Evolutionary conservation across 2,113 vertebrate species (phyloP).

Genomic region (Budorcas taxicolor): DNA sequence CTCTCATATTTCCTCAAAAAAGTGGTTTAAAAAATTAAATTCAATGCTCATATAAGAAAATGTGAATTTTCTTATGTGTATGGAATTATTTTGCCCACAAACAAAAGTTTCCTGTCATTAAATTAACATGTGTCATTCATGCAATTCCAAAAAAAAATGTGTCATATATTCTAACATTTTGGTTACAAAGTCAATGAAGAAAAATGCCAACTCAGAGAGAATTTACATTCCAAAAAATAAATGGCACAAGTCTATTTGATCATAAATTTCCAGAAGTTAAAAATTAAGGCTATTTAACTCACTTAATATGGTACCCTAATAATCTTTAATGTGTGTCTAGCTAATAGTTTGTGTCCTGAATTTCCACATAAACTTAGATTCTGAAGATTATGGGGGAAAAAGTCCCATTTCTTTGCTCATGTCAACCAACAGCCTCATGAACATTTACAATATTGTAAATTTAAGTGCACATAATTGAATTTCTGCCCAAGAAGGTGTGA

Average conservation of each 20-base stretch:
- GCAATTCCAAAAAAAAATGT: background rate
- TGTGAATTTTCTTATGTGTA: background rate
- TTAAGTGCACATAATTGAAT: slow-evolving; percentile 40
- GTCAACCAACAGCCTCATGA: background rate
- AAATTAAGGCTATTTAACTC: slow-evolving; percentile 11
- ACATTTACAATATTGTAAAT: slow-evolving; percentile 18
- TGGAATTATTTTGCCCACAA: slow-evolving; percentile 1
- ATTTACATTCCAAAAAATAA: background rate
- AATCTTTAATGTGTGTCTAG: background rate
- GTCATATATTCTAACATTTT: background rate
- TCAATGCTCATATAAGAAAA: background rate
- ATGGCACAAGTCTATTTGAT: background rate
- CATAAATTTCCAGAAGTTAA: background rate
- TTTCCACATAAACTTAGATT: slow-evolving; percentile 4
- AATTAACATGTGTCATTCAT: slow-evolving; percentile 23
- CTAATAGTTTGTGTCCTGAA: background rate
- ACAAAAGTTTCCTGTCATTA: background rate
- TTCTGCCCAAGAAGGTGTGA: slow-evolving; percentile 5
- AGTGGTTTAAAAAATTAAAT: background rate
- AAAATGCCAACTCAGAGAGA: background rate
- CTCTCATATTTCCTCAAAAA: background rate
- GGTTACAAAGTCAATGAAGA: background rate
- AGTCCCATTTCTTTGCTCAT: background rate
- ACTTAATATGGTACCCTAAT: background rate
- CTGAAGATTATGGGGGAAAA: background rate